A percentile compares a stretch with the other conserved stretches of the same genome.
Evolutionary conservation across 2,113 vertebrate species (phyloP).

Genomic region (Hippocampus mohnikei): DNA sequence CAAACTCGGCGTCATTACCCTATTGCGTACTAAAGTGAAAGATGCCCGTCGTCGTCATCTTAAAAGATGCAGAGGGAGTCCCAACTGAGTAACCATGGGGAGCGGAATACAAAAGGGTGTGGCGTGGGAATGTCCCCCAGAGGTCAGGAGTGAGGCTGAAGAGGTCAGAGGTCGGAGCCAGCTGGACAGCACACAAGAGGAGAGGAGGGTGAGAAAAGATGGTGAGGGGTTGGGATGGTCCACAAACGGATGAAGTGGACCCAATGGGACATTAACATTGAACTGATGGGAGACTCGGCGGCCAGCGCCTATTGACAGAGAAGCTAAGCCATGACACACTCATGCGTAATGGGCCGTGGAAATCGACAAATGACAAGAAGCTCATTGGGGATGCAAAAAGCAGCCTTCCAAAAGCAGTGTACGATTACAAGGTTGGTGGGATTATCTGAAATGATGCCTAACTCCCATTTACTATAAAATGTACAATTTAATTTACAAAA

Average conservation of each 20-base stretch:
- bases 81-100: constrained; percentile 64
- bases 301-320: constrained; percentile 45
- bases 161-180: constrained; percentile 71
- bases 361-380: constrained; percentile 64
- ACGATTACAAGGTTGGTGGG: constrained; percentile 32
- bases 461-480: not conserved
- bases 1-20: constrained; percentile 51
- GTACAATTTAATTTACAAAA: too few species aligned
- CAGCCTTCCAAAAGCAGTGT: constrained; percentile 35
- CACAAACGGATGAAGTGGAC: constrained; percentile 51
- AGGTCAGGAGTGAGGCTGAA: constrained; percentile 76
- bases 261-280: constrained; percentile 75
- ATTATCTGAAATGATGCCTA: not conserved
- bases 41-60: constrained; percentile 36
- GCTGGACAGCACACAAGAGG: constrained; percentile 78
- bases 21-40: constrained; percentile 45
- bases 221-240: constrained; percentile 38
- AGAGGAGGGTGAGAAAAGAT: constrained; percentile 72
- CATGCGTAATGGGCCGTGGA: constrained; percentile 69
- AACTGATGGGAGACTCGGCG: constrained; percentile 63
- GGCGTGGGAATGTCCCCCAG: constrained; percentile 75
- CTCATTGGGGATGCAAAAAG: constrained; percentile 48
- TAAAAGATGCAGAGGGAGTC: constrained; percentile 58
- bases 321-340: constrained; percentile 51
- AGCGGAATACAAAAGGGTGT: constrained; percentile 75